Evolutionary conservation across 2,113 vertebrate species (phyloP), one percentile per base, ranked within the genome.

Genomic region (Spermophilus dauricus): DNA sequence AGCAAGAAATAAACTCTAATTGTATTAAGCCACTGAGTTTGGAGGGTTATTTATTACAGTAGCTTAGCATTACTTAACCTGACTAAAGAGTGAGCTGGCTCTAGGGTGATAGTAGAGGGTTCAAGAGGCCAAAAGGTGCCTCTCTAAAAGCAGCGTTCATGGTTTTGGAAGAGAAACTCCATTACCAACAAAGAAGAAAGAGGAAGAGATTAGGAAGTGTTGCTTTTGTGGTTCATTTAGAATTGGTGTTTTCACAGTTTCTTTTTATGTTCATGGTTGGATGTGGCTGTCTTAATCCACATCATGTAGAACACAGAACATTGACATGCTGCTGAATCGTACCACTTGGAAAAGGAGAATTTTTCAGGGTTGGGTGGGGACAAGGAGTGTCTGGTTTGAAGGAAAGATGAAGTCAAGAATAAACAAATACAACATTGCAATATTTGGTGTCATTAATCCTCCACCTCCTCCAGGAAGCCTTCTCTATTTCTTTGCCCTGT

Each of bases 381-480:
- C 39, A 22, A 37, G 34, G 94, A 39, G 12, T 18, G n/a, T 48
- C 22, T 5, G 20, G 9, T 48, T 48, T 13, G 53, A 42, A 94
- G 67, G 89, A 51, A 81, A 82, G 63, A 75, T 28, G 53, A 89
- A 61, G 39, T 70, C 4, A 67, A 81, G 56, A 30, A 32, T 28
- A 67, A 86, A 11, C 37, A 72, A 61, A 91, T 30, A 32, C 39
- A 80, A 8, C 42, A 24, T 45, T 8, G 14, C 53, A 84, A 76
- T 65, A 42, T 51, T 45, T 7, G 4, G 65, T 34, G 30, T 26
- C 37, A 28, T 89, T 53, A 32, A 65, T n/a, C 45, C 10, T 85
- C 56, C 13, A 11, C 70, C 53, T 81, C 75, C 58, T 91, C 93
- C 65, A 69, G 56, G 93, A 92, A 89, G 48, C 30, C 85, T 83